Conservation (phyloP, 2,113 vertebrate genomes). For the Campylorhamphus procurvoides region DNA sequence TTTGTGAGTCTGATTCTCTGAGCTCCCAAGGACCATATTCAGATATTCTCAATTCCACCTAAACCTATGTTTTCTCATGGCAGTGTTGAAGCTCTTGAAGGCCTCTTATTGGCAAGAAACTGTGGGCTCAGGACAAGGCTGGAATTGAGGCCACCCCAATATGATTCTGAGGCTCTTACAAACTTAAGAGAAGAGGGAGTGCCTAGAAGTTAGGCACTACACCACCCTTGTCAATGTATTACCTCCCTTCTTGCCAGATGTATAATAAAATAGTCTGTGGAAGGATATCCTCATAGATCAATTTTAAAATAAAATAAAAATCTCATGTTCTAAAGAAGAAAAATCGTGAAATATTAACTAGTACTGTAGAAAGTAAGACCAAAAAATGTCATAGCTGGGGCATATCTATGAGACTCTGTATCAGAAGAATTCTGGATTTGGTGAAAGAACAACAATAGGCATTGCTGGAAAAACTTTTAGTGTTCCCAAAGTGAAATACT, state of each 20-base stretch:
- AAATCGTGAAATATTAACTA: not conserved
- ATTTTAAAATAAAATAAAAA: not conserved
- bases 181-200: not conserved
- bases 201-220: not conserved
- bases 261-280: not conserved
- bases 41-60: not conserved
- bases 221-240: not conserved
- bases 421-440: not conserved
- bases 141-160: not conserved
- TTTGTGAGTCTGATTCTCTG: not conserved
- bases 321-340: not conserved
- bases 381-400: not conserved
- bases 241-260: not conserved
- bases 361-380: not conserved
- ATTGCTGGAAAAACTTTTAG: not conserved
- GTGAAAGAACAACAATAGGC: not conserved
- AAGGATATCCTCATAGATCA: not conserved
- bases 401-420: not conserved
- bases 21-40: not conserved
- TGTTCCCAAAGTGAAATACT: not conserved
- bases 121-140: not conserved
- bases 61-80: not conserved
- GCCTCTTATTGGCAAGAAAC: not conserved
- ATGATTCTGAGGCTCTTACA: not conserved
- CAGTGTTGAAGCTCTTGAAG: not conserved